Conservation (phyloP, 2,888 invertebrate species). For the Physocephala rufipes region DNA sequence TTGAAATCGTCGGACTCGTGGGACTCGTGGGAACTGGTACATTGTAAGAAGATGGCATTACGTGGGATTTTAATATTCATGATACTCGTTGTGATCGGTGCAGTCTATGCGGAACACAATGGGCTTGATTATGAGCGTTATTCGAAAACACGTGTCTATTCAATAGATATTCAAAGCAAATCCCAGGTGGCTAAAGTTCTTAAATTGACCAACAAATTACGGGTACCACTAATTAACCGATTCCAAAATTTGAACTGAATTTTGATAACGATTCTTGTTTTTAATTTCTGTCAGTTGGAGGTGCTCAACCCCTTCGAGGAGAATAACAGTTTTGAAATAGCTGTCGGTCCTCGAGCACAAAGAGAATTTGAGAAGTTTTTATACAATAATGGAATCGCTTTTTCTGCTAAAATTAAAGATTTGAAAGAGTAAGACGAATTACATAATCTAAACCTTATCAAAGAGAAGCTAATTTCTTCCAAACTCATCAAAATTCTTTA, state of each 20-base stretch:
- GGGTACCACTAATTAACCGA: neutral
- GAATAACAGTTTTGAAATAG: neutral
- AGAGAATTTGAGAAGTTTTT: neutral
- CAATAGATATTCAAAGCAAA: neutral
- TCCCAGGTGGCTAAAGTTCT: neutral
- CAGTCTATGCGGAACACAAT: neutral
- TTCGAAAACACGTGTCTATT: neutral
- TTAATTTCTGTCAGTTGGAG: conserved; percentile 1
- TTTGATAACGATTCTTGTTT: neutral
- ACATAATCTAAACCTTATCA: neutral
- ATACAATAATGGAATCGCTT: neutral
- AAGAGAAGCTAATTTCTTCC: neutral
- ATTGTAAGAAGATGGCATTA: neutral
- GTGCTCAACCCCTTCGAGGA: neutral
- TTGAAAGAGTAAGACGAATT: neutral
- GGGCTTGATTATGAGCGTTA: neutral
- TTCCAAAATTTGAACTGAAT: neutral
- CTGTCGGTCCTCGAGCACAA: neutral
- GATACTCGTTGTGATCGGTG: neutral
- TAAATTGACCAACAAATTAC: neutral
- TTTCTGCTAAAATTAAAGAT: neutral
- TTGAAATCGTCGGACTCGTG: too few relatives aligned
- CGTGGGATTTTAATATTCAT: neutral
- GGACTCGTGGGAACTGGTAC: too few relatives aligned
- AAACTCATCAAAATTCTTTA: neutral